These are phyloP conservation scores for Tenthredo livida DNA, from an alignment of 2,888 invertebrate species.

Conservation along the genomic window DNA sequence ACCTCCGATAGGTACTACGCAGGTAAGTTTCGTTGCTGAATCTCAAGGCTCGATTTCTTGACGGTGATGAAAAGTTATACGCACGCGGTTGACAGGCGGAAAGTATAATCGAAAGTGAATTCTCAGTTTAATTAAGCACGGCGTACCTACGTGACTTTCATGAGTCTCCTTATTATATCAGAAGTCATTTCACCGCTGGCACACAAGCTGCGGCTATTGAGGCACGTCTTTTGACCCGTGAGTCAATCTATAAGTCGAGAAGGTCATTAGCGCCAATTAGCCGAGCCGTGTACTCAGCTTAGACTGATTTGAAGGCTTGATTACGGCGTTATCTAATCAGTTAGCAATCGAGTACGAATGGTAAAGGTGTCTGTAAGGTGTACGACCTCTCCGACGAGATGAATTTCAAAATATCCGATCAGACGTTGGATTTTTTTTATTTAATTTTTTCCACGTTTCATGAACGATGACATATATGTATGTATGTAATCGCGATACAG, in stretches of 20 bases:
- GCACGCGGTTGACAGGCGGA: constrained; percentile 4
- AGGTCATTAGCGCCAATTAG: constrained; percentile 39
- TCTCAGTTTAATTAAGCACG: constrained; percentile 12
- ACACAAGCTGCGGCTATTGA: not conserved
- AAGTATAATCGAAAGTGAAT: constrained; percentile 3
- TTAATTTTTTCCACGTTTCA: not conserved
- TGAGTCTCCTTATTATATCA: not conserved
- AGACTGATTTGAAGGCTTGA: not conserved
- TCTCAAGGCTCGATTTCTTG: not conserved
- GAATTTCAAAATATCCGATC: not conserved
- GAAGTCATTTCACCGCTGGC: constrained; percentile 4
- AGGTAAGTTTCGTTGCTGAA: not conserved
- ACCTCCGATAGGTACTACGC: not conserved
- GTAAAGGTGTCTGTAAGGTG: not conserved
- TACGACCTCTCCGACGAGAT: not conserved
- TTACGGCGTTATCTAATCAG: not conserved
- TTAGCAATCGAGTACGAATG: not conserved
- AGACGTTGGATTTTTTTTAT: not conserved
- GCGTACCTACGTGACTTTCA: constrained; percentile 8
- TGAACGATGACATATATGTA: not conserved
- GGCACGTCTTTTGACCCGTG: constrained; percentile 24
- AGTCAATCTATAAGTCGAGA: not conserved
- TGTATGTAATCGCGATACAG: not conserved
- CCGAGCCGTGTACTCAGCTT: not conserved
- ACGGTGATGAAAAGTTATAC: not conserved